Evolutionary conservation across 2,888 invertebrate species (phyloP).

Genomic region (Drosophila eohydei): DNA sequence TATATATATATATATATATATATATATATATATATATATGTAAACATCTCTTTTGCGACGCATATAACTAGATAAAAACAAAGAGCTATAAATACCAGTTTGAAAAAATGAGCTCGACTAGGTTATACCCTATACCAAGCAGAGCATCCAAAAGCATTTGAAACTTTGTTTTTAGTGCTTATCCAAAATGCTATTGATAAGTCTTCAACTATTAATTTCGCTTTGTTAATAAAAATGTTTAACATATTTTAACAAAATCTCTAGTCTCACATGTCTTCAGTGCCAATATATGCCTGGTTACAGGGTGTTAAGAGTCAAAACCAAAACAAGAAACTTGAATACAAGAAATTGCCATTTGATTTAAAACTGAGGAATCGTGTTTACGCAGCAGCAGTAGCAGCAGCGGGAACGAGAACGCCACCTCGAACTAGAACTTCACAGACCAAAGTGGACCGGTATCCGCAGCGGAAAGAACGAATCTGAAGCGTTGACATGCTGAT

Average conservation of each 20-base stretch:
- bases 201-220: neutral
- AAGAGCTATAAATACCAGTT: slow-evolving; percentile 21
- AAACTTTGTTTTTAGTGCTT: neutral
- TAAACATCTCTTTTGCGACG: slow-evolving; percentile 15
- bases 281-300: neutral
- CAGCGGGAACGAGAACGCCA: slow-evolving; percentile 6
- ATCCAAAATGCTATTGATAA: neutral
- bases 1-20: slow-evolving; percentile 3
- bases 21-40: slow-evolving; percentile 4
- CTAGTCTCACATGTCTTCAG: neutral
- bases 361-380: slow-evolving; percentile 52
- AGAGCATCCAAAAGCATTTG: neutral
- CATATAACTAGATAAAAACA: slow-evolving; percentile 40
- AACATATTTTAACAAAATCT: no score
- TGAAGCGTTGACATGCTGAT: slow-evolving; percentile 49
- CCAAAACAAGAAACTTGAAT: slow-evolving; percentile 59
- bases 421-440: slow-evolving; percentile 32
- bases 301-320: slow-evolving; percentile 39
- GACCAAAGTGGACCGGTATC: slow-evolving; percentile 31
- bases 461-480: slow-evolving; percentile 39
- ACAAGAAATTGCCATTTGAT: slow-evolving; percentile 74
- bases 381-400: slow-evolving; percentile 14
- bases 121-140: slow-evolving; percentile 4
- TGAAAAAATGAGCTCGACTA: neutral
- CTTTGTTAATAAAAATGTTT: no score